Evolutionary conservation across 92 coral and sea anemone genomes (phyloP), one percentile per base, ranked within the genome.

Genomic region (Hydrozoanthus gracilis): DNA sequence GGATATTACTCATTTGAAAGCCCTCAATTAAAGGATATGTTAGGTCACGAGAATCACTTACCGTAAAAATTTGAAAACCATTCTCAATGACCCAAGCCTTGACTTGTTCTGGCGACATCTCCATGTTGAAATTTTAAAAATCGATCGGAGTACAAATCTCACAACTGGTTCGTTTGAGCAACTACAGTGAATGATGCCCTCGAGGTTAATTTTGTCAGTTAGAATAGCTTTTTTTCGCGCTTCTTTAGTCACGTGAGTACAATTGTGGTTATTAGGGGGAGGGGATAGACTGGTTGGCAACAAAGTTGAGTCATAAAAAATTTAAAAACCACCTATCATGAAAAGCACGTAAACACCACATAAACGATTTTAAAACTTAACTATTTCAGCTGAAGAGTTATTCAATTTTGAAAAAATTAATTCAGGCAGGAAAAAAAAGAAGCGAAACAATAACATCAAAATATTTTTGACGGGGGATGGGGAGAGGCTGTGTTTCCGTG

Each of bases 31-130:
- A 56, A 56, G 15, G 9, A 14, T 8, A 56, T 8, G 20, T 68
- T 39, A 70, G 50, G 46, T 70, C 47, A 9, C 75, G 75, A 27
- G 75, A 70, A 70, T 70, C 75, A 78, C 70, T 78, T 78, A 78
- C 83, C 67, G 39, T 48, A 52, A 52, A 78, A 78, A 4, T 13
- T 78, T 64, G 83, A 78, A 76, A 76, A 20, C 64, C 82, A 11
- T 76, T 76, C 44, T 76, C 55, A 18, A 18, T 55, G 16, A 76
- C 13, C 82, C 82, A 76, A 50, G 82, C 12, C 65, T 11, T 44
- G 5, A 76, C 82, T 35, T 76, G 51, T 76, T 76, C 82, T 8
- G 14, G 47, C 47, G 49, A 70, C 75, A 70, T 70, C 75, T 27
- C 50, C 50, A 27, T 70, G 75, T 70, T 8, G 62, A 8, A 14